Evolutionary conservation across 2,888 invertebrate species (phyloP).

Genomic region (Heteromurus nitidus): DNA sequence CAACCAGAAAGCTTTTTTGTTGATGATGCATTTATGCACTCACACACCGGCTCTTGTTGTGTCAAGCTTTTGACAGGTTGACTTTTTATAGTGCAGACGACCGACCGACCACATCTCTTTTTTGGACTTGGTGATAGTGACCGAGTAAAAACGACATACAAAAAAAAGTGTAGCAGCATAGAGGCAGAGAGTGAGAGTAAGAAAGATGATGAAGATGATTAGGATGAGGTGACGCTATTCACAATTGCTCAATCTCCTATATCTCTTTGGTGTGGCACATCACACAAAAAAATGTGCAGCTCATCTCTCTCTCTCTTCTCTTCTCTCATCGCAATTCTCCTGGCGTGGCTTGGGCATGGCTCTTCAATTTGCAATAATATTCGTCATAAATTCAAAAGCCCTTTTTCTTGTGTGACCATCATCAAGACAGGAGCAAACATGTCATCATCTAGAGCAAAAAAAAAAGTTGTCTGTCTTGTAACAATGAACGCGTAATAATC

Average conservation of each 20-base stretch:
- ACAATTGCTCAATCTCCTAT: neutral
- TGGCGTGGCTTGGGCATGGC: constrained; percentile 41
- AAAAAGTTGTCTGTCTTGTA: neutral
- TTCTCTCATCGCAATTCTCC: neutral
- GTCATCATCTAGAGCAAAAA: constrained; percentile 59
- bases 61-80: constrained; percentile 62
- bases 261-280: constrained; percentile 33
- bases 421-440: constrained; percentile 17
- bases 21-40: constrained; percentile 1
- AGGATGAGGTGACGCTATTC: neutral
- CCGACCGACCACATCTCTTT: neutral
- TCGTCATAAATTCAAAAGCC: neutral
- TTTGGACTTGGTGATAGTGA: neutral
- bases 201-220: neutral
- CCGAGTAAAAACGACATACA: neutral
- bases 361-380: constrained; percentile 22
- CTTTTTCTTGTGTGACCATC: neutral
- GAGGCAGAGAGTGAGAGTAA: constrained; percentile 8
- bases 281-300: no score
- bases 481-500: neutral
- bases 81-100: neutral
- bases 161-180: constrained; percentile 5
- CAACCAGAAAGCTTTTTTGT: constrained; percentile 44
- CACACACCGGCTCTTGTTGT: constrained; percentile 57
- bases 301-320: no score